Evolutionary conservation across 2,113 vertebrate species (phyloP), one percentile per base, ranked within the genome.

Genomic region (Corythaeola cristata): DNA sequence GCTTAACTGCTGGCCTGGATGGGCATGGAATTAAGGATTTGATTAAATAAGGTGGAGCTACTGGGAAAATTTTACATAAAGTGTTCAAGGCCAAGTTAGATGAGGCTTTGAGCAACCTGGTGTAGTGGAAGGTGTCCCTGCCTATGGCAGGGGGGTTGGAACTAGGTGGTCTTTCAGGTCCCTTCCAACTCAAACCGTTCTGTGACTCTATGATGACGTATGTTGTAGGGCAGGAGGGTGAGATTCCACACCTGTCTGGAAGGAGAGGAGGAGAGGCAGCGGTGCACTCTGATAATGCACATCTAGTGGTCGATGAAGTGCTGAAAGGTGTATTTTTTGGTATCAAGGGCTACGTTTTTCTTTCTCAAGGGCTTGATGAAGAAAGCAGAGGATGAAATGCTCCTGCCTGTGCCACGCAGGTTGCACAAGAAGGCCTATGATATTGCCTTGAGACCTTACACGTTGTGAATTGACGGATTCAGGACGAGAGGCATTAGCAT

Each of bases 381-480:
- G 66, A 33, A 68, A 53, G 28, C 11, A 1, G 72, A 24, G 45
- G 77, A 23, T 32, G 6, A 37, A 73, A 49, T 11, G 20, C 27
- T 62, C 12, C 3, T 4, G 30, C 16, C 53, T 47, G 1, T 14
- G 53, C 37, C 26, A 12, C 2, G 0, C 3, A 1, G 28, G 33
- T 44, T 41, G 39, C 19, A 11, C 3, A 35, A 44, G 27, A 28
- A 27, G 47, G 50, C 45, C 56, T 44, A 1, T 30, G 11, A 12
- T 32, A 6, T 5, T 20, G 17, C 41, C 39, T 50, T 9, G 58
- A 55, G 89, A 64, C 74, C 39, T 58, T 41, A 6, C 15, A 1
- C 30, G 44, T 56, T 18, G 68, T 41, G 56, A 52, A 20, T 11
- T 18, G 32, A 17, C 53, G n/a, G 27, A 4, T 45, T 49, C 41